These are phyloP conservation scores for Camelus bactrianus DNA, from an alignment of 2,113 vertebrate species.

Conservation along the genomic window DNA sequence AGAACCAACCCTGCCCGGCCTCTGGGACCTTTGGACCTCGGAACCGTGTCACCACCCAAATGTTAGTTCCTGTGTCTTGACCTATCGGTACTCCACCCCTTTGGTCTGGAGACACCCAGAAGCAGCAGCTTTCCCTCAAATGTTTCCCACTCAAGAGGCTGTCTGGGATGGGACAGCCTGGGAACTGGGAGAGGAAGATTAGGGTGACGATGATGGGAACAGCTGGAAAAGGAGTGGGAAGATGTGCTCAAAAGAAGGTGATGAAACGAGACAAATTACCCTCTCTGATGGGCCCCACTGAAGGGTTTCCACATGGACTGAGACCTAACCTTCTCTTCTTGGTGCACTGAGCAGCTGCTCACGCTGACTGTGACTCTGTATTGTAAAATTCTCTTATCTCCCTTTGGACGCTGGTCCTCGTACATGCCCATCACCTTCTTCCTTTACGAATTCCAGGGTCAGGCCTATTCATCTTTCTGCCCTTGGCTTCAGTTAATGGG, in stretches of 20 bases:
- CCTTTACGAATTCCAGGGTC: neutral
- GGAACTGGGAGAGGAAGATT: neutral
- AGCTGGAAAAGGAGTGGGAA: neutral
- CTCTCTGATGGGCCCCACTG: neutral
- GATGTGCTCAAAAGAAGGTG: neutral
- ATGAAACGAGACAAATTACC: neutral
- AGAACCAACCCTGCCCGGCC: neutral
- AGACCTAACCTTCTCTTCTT: neutral
- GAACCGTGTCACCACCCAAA: neutral
- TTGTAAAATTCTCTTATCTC: neutral
- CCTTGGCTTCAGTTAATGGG: neutral
- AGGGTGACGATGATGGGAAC: neutral
- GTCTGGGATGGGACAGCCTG: neutral
- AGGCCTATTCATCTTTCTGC: neutral
- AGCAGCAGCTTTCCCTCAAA: neutral
- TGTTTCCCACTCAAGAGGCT: neutral
- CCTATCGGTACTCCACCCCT: neutral
- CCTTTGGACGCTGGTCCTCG: neutral
- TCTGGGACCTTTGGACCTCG: neutral
- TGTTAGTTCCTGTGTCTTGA: neutral
- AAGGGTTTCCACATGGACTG: neutral
- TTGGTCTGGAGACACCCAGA: neutral
- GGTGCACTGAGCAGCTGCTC: neutral
- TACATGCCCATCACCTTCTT: neutral
- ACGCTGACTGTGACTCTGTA: accelerated